Conservation (phyloP, 2,888 invertebrate genomes). For the Drosophila kambysellisi region DNA sequence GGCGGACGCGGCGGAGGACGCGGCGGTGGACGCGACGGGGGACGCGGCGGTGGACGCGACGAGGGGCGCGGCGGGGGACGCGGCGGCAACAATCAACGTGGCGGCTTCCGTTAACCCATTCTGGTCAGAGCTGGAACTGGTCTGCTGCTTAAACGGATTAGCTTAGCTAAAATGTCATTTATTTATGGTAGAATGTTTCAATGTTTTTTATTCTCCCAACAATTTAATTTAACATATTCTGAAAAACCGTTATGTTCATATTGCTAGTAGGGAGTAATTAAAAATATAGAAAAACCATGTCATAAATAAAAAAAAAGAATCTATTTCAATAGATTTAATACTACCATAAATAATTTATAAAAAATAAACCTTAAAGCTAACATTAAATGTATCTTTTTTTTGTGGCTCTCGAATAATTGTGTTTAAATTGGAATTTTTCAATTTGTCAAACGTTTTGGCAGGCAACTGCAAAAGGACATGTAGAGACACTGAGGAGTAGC, state of each 20-base stretch:
- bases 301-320: slow-evolving; percentile 24
- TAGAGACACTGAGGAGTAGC: slow-evolving; percentile 25
- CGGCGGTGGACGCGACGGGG: slow-evolving; percentile 56
- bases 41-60: slow-evolving; percentile 50
- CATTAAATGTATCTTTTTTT: not conserved
- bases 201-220: slow-evolving; percentile 16
- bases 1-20: slow-evolving; percentile 57
- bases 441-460: slow-evolving; percentile 62
- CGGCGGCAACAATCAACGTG: slow-evolving; percentile 51
- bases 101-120: slow-evolving; percentile 45
- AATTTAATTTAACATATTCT: slow-evolving; percentile 18
- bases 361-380: not conserved
- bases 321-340: not conserved
- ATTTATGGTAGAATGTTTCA: slow-evolving; percentile 35
- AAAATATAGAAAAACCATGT: slow-evolving; percentile 46
- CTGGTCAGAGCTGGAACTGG: slow-evolving; percentile 7
- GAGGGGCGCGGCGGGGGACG: slow-evolving; percentile 56
- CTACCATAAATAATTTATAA: not conserved
- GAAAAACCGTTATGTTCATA: slow-evolving; percentile 1
- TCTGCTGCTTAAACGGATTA: slow-evolving; percentile 16
- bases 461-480: slow-evolving; percentile 36
- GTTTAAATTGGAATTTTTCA: slow-evolving; percentile 75
- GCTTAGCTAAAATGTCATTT: slow-evolving; percentile 41
- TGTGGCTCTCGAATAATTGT: slow-evolving; percentile 48
- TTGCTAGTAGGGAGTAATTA: slow-evolving; percentile 50